Conservation (phyloP, 1,140 invertebrate species). For the Formica exsecta region DNA sequence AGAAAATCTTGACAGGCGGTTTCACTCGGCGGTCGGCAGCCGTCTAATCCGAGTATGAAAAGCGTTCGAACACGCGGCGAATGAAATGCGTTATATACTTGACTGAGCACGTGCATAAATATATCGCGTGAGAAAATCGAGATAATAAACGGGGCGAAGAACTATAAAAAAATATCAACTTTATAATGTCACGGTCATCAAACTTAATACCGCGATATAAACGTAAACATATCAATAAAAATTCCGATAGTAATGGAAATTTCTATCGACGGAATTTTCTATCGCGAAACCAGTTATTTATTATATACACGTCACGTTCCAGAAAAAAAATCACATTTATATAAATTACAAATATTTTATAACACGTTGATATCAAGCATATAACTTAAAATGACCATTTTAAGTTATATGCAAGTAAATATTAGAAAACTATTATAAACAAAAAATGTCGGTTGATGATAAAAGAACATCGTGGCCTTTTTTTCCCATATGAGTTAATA, state of each 20-base stretch:
- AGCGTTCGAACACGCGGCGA: constrained; percentile 22
- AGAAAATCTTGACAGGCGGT: constrained; percentile 56
- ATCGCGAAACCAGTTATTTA: background rate
- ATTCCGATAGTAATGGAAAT: background rate
- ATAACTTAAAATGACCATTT: background rate
- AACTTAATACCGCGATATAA: background rate
- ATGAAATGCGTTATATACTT: constrained; percentile 29
- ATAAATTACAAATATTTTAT: constrained; percentile 19
- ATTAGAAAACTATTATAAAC: background rate
- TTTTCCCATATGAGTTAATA: constrained; percentile 26
- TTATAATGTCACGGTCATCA: background rate
- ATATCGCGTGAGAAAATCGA: constrained; percentile 2
- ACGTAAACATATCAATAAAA: background rate
- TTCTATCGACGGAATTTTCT: background rate
- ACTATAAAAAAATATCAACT: background rate
- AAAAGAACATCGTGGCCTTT: background rate
- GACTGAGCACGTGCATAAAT: background rate
- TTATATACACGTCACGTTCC: background rate
- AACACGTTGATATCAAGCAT: background rate
- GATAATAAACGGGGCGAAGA: background rate
- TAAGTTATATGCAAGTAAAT: background rate
- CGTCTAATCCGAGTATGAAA: constrained; percentile 42
- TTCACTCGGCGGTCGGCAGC: constrained; percentile 24
- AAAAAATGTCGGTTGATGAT: constrained; percentile 2
- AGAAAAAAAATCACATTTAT: background rate